Evolutionary conservation across 2,888 invertebrate species (phyloP), one percentile per base, ranked within the genome.

Genomic region (Noctua janthe): DNA sequence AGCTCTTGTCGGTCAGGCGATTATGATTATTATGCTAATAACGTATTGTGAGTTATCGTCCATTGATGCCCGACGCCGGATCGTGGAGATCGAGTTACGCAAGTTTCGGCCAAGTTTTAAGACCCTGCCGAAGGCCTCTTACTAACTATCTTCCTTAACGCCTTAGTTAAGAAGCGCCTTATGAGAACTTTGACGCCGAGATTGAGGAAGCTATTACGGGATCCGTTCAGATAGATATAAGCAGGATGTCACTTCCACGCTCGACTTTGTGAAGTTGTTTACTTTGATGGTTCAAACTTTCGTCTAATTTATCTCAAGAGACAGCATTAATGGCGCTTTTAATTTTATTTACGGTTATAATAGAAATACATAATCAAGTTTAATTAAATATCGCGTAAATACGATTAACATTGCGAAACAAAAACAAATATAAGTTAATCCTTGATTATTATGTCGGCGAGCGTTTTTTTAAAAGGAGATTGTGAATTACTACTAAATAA

Each of bases 141-240:
- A 94, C 95, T 94, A 95, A 96, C 96, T 97, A 97, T 96, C 95
- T 96, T 96, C 96, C 96, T 96, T 96, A 95, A 95, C 96, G 96
- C 96, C 96, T 96, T 96, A 96, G 95, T 96, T 97, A 96, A 97
- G 96, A 95, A 96, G 95, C 96, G 95, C 94, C 96, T 96, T 96
- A 96, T 96, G 96, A 97, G 96, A 96, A 97, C 97, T 97, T 97
- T 96, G 96, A 96, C 96, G 96, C 94, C 90, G 95, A 96, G 96
- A 96, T 97, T 96, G 96, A 96, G 95, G 96, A 96, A 96, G 96
- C 97, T 96, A 97, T 97, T 96, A 96, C 95, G 94, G 94, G 95
- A 94, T 95, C 95, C 95, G 94, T 96, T 96, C 95, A 94, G 94
- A 96, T 95, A 96, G 94, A 96, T 97, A 95, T 96, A 96, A 96